Evolutionary conservation across 2,888 invertebrate genomes (phyloP), one percentile per base, ranked within the genome.

Genomic region (Globia sparganii): DNA sequence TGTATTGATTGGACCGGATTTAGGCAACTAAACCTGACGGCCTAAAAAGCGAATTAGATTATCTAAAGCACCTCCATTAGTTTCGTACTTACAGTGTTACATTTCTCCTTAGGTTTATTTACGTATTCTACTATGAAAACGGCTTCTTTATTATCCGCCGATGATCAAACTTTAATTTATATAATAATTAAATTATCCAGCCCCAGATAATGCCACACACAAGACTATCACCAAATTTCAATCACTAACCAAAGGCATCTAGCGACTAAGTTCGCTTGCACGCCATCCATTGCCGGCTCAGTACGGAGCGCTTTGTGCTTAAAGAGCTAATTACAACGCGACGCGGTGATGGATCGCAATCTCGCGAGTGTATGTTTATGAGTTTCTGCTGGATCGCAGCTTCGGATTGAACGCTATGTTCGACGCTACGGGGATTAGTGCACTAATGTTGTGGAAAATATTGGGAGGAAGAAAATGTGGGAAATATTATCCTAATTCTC

Each of bases 271-370:
- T 78, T 88, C 46, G 65, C 43, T 62, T 77, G 72, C 69, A 67
- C 53, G 18, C 11, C 25, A 78, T 84, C 58, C 77, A 84, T 81
- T 69, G 78, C 70, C 11, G 37, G 72, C 75, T 84, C 69, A 72
- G 73, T 80, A 78, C 34, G 13, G 34, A 73, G 77, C 74, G 76
- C 73, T 72, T 80, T 84, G 78, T 82, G 73, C 75, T 78, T 77
- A 79, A 83, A 77, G 77, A 88, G 75, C 74, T 87, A 86, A 88
- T 88, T 88, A 87, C 73, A 74, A 37, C 34, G 65, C 64, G 43
- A 65, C 61, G 72, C 71, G 49, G 81, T 86, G 87, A 88, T 81
- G 83, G 85, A 87, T 86, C 68, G 75, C 79, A 73, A 79, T 72
- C 75, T 88, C 72, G 83, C 83, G 78, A 78, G 81, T 70, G 40